Evolutionary conservation across 2,113 vertebrate species (phyloP), one percentile per base, ranked within the genome.

Genomic region (Sylvietta virens): DNA sequence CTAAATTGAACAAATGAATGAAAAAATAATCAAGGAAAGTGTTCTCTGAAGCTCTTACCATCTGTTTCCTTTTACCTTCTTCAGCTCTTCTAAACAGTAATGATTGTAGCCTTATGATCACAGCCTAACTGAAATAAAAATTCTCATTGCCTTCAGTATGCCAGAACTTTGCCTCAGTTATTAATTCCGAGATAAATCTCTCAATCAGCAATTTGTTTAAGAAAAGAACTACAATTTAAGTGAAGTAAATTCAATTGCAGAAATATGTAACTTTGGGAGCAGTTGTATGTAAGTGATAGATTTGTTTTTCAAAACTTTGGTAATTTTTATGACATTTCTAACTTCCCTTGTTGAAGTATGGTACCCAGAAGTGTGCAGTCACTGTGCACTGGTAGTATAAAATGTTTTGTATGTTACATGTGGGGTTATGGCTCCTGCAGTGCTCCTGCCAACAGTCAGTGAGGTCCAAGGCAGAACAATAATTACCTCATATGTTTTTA

Each of bases 401-500:
- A 74, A 56, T 45, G 19, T 54, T 91, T 71, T 60, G 33, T 61
- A 4, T 91, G 35, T 81, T 76, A 13, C 44, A 24, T 30, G 40
- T 72, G 74, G 40, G 40, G 18, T 76, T 95, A 71, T 0, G 1
- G 61, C 48, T 95, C 67, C 42, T 95, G 91, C 45, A 61, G n/a
- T 54, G 14, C 45, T 92, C 15, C 35, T 80, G 70, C 87, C 87
- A 91, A 90, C 78, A 79, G 42, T 67, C 62, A 33, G 56, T 0
- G 27, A 77, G 66, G 82, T 85, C 89, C 85, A 92, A 92, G 84
- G 66, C 70, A 87, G 86, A 91, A 57, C 54, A 92, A 26, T 87
- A 62, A 92, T 95, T 82, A 66, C 77, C 77, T 96, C 93, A 90
- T 91, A 27, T 95, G 86, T 90, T 97, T 95, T 90, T 92, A 94